Percentiles rank a stretch among this genome's conserved stretches.
These are phyloP conservation scores for Tor tambroides DNA, from an alignment of 2,113 vertebrate species.

Conservation along the genomic window DNA sequence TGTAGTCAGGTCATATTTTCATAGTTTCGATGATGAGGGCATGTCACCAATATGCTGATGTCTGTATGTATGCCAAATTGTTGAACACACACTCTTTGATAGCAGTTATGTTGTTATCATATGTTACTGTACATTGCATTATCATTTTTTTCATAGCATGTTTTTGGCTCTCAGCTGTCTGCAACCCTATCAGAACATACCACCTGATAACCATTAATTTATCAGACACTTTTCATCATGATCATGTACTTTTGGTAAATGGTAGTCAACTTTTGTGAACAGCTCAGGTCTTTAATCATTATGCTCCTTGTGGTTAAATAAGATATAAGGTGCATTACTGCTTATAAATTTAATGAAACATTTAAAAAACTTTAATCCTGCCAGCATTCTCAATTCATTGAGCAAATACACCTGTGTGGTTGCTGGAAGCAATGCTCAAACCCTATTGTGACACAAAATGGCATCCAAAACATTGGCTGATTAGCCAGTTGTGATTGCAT, in stretches of 20 bases:
- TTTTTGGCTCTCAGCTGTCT: not conserved
- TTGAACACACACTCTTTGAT: too few relatives aligned
- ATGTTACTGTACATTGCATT: not conserved
- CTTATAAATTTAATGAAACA: too few relatives aligned
- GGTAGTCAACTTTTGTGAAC: too few relatives aligned
- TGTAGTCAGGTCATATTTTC: too few relatives aligned
- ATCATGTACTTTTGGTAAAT: not conserved
- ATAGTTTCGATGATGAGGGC: not conserved
- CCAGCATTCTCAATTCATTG: too few relatives aligned
- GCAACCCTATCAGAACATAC: not conserved
- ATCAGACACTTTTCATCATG: not conserved
- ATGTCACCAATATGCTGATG: not conserved
- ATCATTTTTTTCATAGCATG: not conserved
- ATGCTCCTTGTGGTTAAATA: too few relatives aligned
- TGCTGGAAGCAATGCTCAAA: not conserved
- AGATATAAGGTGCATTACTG: too few relatives aligned
- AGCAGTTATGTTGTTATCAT: not conserved
- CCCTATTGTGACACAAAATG: not conserved
- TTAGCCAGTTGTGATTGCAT: too few relatives aligned
- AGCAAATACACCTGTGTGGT: too few relatives aligned
- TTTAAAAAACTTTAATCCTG: too few relatives aligned
- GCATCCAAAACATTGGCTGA: not conserved
- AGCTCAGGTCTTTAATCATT: too few relatives aligned
- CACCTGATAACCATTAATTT: not conserved
- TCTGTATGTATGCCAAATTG: too few relatives aligned